A percentile compares a stretch with the other conserved stretches of the same genome.
Evolutionary conservation across 2,113 vertebrate species (phyloP).

Genomic region (Camelus bactrianus): DNA sequence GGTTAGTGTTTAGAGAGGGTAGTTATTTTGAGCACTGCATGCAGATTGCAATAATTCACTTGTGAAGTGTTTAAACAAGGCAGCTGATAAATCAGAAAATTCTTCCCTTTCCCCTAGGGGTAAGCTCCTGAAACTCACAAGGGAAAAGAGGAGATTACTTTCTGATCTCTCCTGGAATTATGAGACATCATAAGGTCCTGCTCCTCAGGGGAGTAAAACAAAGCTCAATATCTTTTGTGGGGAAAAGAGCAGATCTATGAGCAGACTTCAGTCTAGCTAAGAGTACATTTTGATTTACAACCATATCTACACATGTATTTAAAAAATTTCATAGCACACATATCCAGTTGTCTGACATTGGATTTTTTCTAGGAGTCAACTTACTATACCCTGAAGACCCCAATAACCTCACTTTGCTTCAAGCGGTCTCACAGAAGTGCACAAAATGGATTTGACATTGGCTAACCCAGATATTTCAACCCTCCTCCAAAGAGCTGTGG

Average conservation of each 20-base stretch:
- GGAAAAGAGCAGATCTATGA: not conserved
- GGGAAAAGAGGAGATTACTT: conserved; percentile 79
- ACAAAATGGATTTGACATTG: conserved; percentile 66
- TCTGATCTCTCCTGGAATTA: conserved; percentile 79
- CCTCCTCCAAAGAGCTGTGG: conserved; percentile 55
- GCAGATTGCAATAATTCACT: conserved; percentile 77
- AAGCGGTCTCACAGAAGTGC: conserved; percentile 59
- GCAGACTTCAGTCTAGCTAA: conserved; percentile 51
- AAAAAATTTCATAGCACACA: conserved; percentile 70
- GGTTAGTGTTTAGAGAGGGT: not conserved
- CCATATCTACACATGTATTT: conserved; percentile 46
- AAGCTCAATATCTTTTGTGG: conserved; percentile 65
- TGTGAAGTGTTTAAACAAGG: conserved; percentile 71
- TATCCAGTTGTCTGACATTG: conserved; percentile 61
- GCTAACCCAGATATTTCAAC: conserved; percentile 54
- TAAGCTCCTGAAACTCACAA: conserved; percentile 55
- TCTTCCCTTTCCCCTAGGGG: conserved; percentile 74
- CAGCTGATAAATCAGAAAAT: conserved; percentile 77
- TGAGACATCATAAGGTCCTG: conserved; percentile 48
- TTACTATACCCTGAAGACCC: conserved; percentile 70
- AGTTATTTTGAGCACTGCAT: conserved; percentile 69
- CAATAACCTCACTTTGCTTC: conserved; percentile 36
- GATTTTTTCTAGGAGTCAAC: conserved; percentile 35
- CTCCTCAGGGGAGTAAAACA: conserved; percentile 64
- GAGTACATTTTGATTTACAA: conserved; percentile 78